These are phyloP conservation scores for Venustoraphidia nigricollis DNA, from an alignment of 2,888 invertebrate genomes.

Conservation along the genomic window DNA sequence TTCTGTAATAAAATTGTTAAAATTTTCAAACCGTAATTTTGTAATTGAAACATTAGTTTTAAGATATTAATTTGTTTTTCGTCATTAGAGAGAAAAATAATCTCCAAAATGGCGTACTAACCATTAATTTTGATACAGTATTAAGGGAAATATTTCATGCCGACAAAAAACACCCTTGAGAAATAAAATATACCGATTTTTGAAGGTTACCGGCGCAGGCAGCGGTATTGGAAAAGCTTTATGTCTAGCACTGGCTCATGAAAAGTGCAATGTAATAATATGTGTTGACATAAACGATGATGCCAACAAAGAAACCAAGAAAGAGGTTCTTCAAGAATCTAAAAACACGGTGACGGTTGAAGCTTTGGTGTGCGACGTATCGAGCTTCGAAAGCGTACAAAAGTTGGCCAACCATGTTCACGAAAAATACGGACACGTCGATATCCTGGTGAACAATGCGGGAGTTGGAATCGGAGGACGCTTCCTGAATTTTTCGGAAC, in stretches of 20 bases:
- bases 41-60: too few relatives aligned
- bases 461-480: constrained; percentile 39
- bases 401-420: constrained; percentile 44
- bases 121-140: too few relatives aligned
- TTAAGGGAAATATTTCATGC: too few relatives aligned
- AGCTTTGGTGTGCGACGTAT: constrained; percentile 46
- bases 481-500: too few relatives aligned
- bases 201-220: not conserved
- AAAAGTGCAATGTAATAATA: not conserved
- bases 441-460: constrained; percentile 72
- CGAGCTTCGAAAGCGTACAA: constrained; percentile 49
- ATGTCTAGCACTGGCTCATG: constrained; percentile 1
- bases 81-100: too few relatives aligned
- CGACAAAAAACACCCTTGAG: too few relatives aligned
- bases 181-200: too few relatives aligned
- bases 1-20: too few relatives aligned
- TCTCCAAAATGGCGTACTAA: too few relatives aligned
- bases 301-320: not conserved
- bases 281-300: constrained; percentile 1
- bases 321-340: not conserved
- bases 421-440: constrained; percentile 57
- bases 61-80: too few relatives aligned
- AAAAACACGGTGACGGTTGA: not conserved
- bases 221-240: not conserved
- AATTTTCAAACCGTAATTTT: too few relatives aligned